A percentile compares a stretch with the other conserved stretches of the same genome.
Evolutionary conservation across 1,140 invertebrate species (phyloP).

Genomic region (Orchestia grillus): DNA sequence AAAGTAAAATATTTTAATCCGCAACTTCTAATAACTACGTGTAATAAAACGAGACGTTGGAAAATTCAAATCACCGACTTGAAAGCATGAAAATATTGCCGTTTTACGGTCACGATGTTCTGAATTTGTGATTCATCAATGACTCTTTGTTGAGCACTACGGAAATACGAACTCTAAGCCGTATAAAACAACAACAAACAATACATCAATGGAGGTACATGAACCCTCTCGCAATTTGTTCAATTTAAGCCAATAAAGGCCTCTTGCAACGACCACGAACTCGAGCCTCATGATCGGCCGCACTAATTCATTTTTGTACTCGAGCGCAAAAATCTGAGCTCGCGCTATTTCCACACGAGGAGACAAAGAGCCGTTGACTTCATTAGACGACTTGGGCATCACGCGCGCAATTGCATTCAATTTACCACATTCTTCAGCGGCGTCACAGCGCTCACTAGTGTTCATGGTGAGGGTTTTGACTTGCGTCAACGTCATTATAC

Average conservation of each 20-base stretch:
- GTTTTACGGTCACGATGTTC: too few species aligned
- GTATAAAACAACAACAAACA: too few species aligned
- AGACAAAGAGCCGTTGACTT: background rate
- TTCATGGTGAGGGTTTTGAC: background rate
- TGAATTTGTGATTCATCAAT: too few species aligned
- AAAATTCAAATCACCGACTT: too few species aligned
- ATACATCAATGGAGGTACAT: too few species aligned
- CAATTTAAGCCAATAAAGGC: background rate
- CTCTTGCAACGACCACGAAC: background rate
- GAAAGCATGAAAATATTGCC: too few species aligned
- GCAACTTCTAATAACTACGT: too few species aligned
- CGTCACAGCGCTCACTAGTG: background rate
- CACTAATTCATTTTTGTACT: background rate
- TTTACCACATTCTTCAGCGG: background rate
- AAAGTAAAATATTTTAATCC: too few species aligned
- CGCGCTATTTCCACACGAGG: background rate
- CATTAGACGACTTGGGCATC: background rate
- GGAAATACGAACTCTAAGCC: too few species aligned
- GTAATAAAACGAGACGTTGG: too few species aligned
- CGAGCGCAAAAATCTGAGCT: background rate
- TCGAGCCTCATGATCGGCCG: background rate
- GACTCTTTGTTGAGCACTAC: too few species aligned
- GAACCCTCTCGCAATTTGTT: too few species aligned
- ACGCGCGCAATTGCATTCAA: background rate
- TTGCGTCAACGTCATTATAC: background rate